Evolutionary conservation across 2,888 invertebrate genomes (phyloP).

Genomic region (Malthinus flaveolus): DNA sequence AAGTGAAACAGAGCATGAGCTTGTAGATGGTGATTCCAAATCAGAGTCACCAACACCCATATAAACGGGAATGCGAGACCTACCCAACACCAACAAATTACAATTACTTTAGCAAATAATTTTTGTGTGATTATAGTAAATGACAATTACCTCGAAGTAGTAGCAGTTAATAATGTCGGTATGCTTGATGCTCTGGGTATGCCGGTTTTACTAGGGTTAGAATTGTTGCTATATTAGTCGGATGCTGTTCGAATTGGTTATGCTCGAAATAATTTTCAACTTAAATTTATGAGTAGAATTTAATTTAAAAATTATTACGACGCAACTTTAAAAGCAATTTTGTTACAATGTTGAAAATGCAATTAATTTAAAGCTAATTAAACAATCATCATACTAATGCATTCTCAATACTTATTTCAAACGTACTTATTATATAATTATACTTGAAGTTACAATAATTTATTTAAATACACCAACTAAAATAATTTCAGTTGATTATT

Average conservation of each 20-base stretch:
- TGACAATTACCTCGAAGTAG: slow-evolving; percentile 70
- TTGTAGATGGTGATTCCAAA: slow-evolving; percentile 53
- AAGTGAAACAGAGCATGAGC: slow-evolving; percentile 55
- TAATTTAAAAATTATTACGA: not conserved
- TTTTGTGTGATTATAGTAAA: not conserved
- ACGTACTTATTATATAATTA: too few species aligned
- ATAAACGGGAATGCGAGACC: slow-evolving; percentile 74
- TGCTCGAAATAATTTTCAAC: not conserved
- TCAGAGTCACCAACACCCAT: slow-evolving; percentile 59
- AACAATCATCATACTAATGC: too few species aligned
- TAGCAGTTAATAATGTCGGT: slow-evolving; percentile 78
- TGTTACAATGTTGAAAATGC: not conserved
- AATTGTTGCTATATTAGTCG: slow-evolving; percentile 32
- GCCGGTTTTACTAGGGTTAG: slow-evolving; percentile 62
- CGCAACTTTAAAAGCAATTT: not conserved
- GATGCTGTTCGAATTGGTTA: slow-evolving; percentile 13
- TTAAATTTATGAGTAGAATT: not conserved
- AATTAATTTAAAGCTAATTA: too few species aligned
- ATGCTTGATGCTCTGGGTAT: slow-evolving; percentile 90
- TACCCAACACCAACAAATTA: slow-evolving; percentile 32
- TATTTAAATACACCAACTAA: too few species aligned
- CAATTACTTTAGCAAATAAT: slow-evolving; percentile 8
- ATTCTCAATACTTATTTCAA: too few species aligned
- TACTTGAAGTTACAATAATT: too few species aligned
- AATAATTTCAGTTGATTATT: too few species aligned